phyloP scores from a whole-genome alignment of 2,113 vertebrate species.

The Pterophyllum scalare region DNA sequence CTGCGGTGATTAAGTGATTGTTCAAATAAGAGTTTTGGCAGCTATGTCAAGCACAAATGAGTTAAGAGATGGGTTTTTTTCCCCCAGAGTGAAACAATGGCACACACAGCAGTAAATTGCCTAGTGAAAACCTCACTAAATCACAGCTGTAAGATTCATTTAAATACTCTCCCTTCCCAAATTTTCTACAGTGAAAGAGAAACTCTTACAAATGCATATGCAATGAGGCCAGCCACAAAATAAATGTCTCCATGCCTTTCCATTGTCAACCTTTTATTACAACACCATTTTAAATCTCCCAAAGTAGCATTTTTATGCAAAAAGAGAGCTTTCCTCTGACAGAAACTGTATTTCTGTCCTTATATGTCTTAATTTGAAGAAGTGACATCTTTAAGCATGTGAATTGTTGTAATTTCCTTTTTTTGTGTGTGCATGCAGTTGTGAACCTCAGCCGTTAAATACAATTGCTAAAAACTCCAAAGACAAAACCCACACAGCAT shows the following conservation, averaged over 20 bases:
- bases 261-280: not conserved
- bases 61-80: constrained; percentile 1
- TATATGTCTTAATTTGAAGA: constrained; percentile 12
- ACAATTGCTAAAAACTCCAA: not conserved
- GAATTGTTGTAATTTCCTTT: not conserved
- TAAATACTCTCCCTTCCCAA: not conserved
- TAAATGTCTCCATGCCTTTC: not conserved
- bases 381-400: not conserved
- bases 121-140: constrained; percentile 1
- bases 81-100: not conserved
- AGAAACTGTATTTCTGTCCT: not conserved
- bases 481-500: not conserved
- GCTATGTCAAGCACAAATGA: not conserved
- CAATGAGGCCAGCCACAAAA: constrained; percentile 2
- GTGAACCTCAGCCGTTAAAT: not conserved
- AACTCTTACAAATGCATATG: constrained; percentile 1
- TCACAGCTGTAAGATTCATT: constrained; percentile 4
- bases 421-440: not conserved
- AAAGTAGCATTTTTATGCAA: not conserved
- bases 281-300: not conserved
- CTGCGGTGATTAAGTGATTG: not conserved
- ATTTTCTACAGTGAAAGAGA: constrained; percentile 5
- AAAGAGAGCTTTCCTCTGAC: not conserved
- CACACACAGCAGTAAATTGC: constrained; percentile 4
- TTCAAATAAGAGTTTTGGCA: constrained; percentile 3